Evolutionary conservation across 1,140 invertebrate species (phyloP).

Genomic region (Hormaphis cornu): DNA sequence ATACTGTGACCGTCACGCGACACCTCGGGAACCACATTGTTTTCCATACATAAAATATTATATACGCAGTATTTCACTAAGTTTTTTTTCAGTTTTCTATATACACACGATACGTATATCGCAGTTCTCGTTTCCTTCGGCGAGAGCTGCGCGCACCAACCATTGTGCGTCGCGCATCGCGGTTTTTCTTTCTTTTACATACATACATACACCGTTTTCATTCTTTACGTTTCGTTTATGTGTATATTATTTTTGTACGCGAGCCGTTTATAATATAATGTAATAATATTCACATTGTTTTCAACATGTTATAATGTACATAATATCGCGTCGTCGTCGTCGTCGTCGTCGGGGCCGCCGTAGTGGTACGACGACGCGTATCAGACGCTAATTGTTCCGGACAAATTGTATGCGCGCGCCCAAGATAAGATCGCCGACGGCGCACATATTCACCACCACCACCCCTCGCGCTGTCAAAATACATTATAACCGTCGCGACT

Average conservation of each 20-base stretch:
- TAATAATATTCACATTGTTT: constrained; percentile 21
- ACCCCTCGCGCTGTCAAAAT: background rate
- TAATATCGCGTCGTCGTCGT: constrained; percentile 14
- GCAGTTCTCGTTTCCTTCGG: no score
- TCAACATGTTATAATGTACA: constrained; percentile 11
- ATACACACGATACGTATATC: no score
- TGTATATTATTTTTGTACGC: background rate
- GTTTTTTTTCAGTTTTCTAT: background rate
- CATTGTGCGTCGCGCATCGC: background rate
- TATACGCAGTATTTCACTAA: background rate
- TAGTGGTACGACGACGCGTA: no score
- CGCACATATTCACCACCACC: background rate
- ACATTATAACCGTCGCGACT: background rate
- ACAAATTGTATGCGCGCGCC: constrained; percentile 2
- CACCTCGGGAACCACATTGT: constrained; percentile 29
- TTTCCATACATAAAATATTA: background rate
- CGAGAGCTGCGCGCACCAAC: background rate
- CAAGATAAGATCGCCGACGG: constrained; percentile 10
- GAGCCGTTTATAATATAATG: background rate
- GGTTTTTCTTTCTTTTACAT: constrained; percentile 4
- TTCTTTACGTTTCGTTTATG: background rate
- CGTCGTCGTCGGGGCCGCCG: background rate
- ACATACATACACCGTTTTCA: background rate
- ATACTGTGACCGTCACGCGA: constrained; percentile 11
- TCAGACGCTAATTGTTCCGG: constrained; percentile 30